Conservation (phyloP, 2,888 invertebrate species). For the Melanchra persicariae region DNA sequence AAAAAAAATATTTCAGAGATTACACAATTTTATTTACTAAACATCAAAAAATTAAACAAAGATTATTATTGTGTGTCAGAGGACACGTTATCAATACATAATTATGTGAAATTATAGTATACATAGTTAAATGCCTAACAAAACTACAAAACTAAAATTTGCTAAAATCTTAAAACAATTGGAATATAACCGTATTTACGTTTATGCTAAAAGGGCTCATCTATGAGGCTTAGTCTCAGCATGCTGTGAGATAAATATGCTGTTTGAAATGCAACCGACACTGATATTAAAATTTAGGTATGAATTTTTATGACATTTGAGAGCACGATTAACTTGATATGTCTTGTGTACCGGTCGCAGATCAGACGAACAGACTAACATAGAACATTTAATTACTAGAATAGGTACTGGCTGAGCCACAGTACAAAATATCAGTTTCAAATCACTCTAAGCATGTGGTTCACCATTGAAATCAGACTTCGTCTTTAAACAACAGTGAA, state of each 20-base stretch:
- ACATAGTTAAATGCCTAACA: neutral
- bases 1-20: conserved; percentile 38
- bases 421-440: conserved; percentile 18
- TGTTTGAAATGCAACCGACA: conserved; percentile 18
- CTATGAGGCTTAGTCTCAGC: neutral
- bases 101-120: conserved; percentile 5
- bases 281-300: conserved; percentile 6
- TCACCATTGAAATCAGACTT: conserved; percentile 17
- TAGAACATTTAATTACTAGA: neutral
- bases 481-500: conserved; percentile 12
- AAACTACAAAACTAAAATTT: conserved; percentile 27
- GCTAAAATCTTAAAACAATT: conserved; percentile 31
- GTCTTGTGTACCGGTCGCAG: conserved; percentile 25
- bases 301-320: conserved; percentile 17
- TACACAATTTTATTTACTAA: conserved; percentile 27
- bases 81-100: neutral
- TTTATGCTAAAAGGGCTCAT: conserved; percentile 14
- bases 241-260: neutral
- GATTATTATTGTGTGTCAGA: conserved; percentile 1
- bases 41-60: conserved; percentile 10
- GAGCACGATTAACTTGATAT: conserved; percentile 33
- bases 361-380: conserved; percentile 2
- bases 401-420: conserved; percentile 1
- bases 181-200: conserved; percentile 20
- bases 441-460: conserved; percentile 22